phyloP scores from a whole-genome alignment of 1,140 invertebrate genomes.

The Aethina tumida region DNA sequence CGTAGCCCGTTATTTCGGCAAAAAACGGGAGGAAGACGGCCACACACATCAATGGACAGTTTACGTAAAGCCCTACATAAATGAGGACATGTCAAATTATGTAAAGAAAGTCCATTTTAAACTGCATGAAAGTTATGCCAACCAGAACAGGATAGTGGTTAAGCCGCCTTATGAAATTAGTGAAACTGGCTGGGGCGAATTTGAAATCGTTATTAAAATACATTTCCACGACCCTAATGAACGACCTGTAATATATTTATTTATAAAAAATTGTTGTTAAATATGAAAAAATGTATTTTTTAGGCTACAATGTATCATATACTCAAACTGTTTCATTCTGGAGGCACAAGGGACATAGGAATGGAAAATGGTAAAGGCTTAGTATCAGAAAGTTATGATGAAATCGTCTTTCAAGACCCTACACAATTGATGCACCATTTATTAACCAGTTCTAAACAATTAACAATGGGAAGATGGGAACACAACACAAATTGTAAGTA shows the following conservation, averaged over 20 bases:
- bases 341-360: conserved; percentile 40
- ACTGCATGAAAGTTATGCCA: conserved; percentile 94
- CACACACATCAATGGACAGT: conserved; percentile 99
- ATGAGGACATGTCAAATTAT: conserved; percentile 90
- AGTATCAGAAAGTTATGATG: conserved; percentile 92
- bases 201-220: conserved; percentile 97
- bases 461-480: conserved; percentile 63
- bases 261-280: neutral
- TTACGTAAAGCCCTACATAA: conserved; percentile 89
- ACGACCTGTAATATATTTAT: conserved; percentile 61
- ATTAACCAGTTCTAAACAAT: conserved; percentile 62
- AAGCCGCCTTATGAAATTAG: conserved; percentile 96
- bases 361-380: conserved; percentile 72
- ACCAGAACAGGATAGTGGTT: conserved; percentile 83
- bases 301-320: conserved; percentile 94
- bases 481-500: conserved; percentile 89
- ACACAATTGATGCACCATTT: conserved; percentile 87
- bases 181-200: conserved; percentile 99
- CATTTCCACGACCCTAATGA: conserved; percentile 97
- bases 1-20: conserved; percentile 88
- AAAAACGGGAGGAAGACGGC: conserved; percentile 96
- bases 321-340: conserved; percentile 86
- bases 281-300: conserved; percentile 23
- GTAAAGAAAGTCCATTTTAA: conserved; percentile 98
- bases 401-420: conserved; percentile 96